phyloP scores from a whole-genome alignment of 1,140 invertebrate genomes.

The Anastrepha ludens region DNA sequence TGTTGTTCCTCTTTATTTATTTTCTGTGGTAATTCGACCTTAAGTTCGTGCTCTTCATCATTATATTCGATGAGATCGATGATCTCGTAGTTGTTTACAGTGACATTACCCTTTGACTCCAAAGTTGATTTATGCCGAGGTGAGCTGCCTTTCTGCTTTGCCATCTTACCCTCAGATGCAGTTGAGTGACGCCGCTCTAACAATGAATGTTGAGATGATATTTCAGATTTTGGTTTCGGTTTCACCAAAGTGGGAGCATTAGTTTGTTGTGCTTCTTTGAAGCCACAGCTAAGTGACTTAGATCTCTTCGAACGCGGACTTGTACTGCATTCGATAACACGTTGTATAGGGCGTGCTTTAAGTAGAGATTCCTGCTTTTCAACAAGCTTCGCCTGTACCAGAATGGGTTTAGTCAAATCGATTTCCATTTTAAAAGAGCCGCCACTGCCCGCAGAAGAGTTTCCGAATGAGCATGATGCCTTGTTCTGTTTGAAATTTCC shows the following conservation, averaged over 20 bases:
- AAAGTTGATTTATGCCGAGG: constrained; percentile 13
- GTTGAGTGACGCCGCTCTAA: constrained; percentile 51
- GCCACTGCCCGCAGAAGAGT: background rate
- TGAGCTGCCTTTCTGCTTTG: background rate
- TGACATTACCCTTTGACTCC: background rate
- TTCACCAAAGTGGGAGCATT: background rate
- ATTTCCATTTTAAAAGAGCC: constrained; percentile 9
- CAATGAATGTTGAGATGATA: constrained; percentile 23
- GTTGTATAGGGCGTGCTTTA: constrained; percentile 30
- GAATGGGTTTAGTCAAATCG: constrained; percentile 17
- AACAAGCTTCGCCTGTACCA: background rate
- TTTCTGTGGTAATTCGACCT: background rate
- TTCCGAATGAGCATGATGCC: background rate
- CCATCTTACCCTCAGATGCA: background rate
- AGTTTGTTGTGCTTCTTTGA: background rate
- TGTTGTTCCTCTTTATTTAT: background rate
- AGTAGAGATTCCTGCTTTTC: constrained; percentile 56
- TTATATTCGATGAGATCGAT: constrained; percentile 20
- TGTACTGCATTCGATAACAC: background rate
- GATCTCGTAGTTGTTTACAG: constrained; percentile 2
- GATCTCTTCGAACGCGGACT: constrained; percentile 54
- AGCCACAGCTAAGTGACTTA: constrained; percentile 12
- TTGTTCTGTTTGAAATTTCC: background rate
- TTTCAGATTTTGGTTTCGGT: background rate
- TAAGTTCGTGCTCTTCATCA: background rate